Evolutionary conservation across 2,888 invertebrate species (phyloP).

Genomic region (Hemithea aestivaria): DNA sequence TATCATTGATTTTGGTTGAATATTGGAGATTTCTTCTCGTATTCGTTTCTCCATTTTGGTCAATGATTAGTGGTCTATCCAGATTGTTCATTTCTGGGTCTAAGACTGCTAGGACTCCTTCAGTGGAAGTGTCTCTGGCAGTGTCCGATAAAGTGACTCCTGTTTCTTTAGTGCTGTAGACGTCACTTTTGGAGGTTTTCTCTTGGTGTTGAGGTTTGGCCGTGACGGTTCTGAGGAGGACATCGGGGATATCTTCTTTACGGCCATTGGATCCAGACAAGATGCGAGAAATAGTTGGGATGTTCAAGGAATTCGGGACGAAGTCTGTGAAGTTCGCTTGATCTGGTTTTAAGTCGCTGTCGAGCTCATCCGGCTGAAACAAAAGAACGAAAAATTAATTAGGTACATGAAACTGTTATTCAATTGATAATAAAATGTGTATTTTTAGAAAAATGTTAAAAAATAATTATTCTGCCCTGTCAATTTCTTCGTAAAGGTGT

Average conservation of each 20-base stretch:
- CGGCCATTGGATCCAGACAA: conserved; percentile 91
- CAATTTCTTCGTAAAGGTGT: too few relatives aligned
- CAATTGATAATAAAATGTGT: too few relatives aligned
- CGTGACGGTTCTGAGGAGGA: conserved; percentile 84
- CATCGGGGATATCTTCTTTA: conserved; percentile 89
- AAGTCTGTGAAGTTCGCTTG: conserved; percentile 80
- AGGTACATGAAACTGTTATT: too few relatives aligned
- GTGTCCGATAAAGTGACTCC: conserved; percentile 68
- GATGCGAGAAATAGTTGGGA: conserved; percentile 91
- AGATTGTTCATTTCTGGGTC: conserved; percentile 76
- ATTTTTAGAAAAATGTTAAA: too few relatives aligned
- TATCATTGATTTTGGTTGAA: conserved; percentile 65
- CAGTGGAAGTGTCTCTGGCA: conserved; percentile 65
- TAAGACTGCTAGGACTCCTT: conserved; percentile 70
- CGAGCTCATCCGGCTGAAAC: conserved; percentile 69
- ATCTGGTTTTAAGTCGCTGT: conserved; percentile 64
- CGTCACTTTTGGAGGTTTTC: conserved; percentile 65
- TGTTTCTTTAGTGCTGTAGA: conserved; percentile 64
- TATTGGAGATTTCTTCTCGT: conserved; percentile 73
- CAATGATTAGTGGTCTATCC: conserved; percentile 70
- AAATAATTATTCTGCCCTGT: too few relatives aligned
- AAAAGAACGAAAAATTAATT: conserved; percentile 21
- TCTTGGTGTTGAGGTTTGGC: conserved; percentile 74
- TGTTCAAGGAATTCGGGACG: conserved; percentile 84
- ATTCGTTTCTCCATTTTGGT: conserved; percentile 70